Percentiles rank a stretch among this genome's conserved stretches.
These are phyloP conservation scores for Cladorhizidae sp. DNA, from an alignment of 37 sponge, comb jelly and placozoan species.

Conservation along the genomic window DNA sequence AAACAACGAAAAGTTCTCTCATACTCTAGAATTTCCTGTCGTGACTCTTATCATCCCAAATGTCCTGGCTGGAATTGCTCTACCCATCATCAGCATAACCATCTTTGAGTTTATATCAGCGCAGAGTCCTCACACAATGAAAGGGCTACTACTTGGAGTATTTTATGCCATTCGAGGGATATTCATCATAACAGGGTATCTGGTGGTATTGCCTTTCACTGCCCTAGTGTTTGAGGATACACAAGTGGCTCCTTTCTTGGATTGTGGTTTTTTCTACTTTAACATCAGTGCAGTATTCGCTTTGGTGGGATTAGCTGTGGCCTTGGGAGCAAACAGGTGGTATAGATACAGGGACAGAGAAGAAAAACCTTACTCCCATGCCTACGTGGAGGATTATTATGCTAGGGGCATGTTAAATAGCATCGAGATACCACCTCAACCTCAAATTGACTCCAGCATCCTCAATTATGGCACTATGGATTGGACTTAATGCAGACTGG, in stretches of 20 bases:
- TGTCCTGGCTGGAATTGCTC: background rate
- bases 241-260: background rate
- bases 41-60: background rate
- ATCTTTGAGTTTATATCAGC: slow-evolving; percentile 11
- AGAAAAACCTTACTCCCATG: background rate
- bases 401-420: too few species aligned
- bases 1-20: background rate
- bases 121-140: slow-evolving; percentile 10
- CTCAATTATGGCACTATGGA: too few species aligned
- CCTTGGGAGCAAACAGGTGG: background rate
- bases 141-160: background rate
- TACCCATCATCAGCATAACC: background rate
- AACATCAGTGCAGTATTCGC: background rate
- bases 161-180: background rate
- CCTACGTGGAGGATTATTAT: slow-evolving; percentile 13
- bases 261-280: background rate
- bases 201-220: background rate
- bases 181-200: background rate
- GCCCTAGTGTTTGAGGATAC: background rate
- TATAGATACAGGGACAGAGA: background rate
- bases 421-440: too few species aligned
- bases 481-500: too few species aligned
- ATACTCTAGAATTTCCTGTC: background rate
- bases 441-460: too few species aligned
- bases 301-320: background rate